Base-by-base conservation (phyloP, 2,797 vertebrate genomes). In the Graptemys geographica region DNA sequence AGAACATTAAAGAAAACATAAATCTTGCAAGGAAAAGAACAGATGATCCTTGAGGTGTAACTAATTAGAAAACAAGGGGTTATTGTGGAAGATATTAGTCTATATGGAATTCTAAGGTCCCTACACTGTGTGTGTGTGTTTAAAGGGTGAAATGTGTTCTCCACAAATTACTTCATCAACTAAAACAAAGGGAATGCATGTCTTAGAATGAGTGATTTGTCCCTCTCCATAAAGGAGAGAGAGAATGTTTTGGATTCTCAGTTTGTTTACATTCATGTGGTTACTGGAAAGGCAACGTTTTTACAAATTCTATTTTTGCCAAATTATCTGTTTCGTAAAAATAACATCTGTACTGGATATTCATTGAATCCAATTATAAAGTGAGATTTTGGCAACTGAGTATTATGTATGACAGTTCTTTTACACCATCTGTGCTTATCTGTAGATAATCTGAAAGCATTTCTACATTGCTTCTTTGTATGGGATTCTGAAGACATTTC, bases 381-480 rank as follows among this genome's bases (percentile, higher is more conserved):
- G 91, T 87, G 76, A 91, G 86, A 95, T 95, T 95, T 76, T 96
- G 94, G 93, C 95, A 97, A 78, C 89, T 93, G 87, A 97, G 52
- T 89, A 85, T 87, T 94, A 95, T 87, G 56, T 94, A 88, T 94
- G 93, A 95, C 95, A 95, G 87, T 95, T 94, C 41, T 94, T 97
- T 95, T 87, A 88, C 81, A 92, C 94, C 95, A 97, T 96, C 95
- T 97, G 96, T 28, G 56, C 28, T 88, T 97, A 94, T 96, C 89
- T 93, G 88, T 79, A 93, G 41, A 27, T 97, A 96, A 93, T 97
- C 84, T 56, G 88, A 94, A 95, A 91, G 44, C 37, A 90, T 94
- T 92, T 94, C 72, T 95, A 47, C 16, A 11, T 65, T 95, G 33
- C 6, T 92, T 96, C 95, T 33, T 87, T 59, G 8, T 57, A 25